Conservation (phyloP, 2,888 invertebrate species). For the Mesochorus sp. region DNA sequence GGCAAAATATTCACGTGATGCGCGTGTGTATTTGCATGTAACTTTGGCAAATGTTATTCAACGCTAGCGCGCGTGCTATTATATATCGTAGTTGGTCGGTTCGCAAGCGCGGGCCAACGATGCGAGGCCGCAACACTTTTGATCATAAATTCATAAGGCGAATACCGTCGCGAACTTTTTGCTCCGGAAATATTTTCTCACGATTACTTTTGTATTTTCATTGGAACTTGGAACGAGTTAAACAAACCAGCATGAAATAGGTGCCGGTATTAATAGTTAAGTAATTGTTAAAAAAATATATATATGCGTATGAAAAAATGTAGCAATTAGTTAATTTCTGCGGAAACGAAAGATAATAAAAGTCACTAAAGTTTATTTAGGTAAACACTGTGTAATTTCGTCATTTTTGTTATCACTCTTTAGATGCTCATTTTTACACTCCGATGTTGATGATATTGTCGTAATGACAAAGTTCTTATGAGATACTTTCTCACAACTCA, state of each 20-base stretch:
- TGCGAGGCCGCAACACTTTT: background rate
- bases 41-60: constrained; percentile 31
- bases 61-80: background rate
- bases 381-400: background rate
- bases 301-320: background rate
- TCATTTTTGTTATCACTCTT: background rate
- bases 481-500: too few species aligned
- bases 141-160: constrained; percentile 44
- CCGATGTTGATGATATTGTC: background rate
- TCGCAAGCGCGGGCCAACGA: background rate
- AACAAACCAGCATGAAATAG: too few species aligned
- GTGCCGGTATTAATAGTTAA: too few species aligned
- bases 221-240: background rate
- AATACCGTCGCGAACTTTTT: constrained; percentile 36
- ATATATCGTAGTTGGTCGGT: too few species aligned
- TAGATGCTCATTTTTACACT: background rate
- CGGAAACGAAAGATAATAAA: background rate
- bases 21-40: constrained; percentile 16
- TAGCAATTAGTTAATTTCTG: background rate
- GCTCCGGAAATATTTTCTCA: constrained; percentile 34
- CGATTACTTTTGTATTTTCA: constrained; percentile 18
- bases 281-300: too few species aligned
- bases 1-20: constrained; percentile 8
- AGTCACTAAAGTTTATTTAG: background rate
- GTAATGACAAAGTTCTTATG: too few species aligned